Evolutionary conservation across 2,888 invertebrate species (phyloP), one percentile per base, ranked within the genome.

Genomic region (Cyaniris semiargus): DNA sequence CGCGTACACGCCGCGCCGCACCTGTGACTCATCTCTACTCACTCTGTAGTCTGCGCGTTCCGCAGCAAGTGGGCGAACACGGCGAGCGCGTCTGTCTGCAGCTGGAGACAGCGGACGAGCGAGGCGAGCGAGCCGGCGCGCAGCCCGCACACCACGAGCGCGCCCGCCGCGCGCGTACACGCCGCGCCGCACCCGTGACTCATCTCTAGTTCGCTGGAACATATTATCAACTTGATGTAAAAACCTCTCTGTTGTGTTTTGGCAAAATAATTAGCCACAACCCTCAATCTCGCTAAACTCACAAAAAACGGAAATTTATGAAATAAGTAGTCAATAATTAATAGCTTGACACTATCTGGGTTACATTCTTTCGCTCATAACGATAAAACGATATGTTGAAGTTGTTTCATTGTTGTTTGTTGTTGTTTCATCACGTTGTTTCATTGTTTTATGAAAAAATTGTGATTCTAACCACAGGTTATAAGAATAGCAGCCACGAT

Each of bases 21-120:
- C 18, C 93, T 93, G 85, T 88, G 90, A 31, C 88, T 89, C 82
- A 84, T 87, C 82, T 93, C 93, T 77, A 93, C n/a, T n/a, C n/a
- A n/a, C n/a, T 34, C 34, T 34, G 70, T 76, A 34, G 48, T 76
- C 21, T 66, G 6, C 82, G 82, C 70, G 82, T 83, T 80, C 3
- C 77, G 74, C 78, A 87, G 81, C 77, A 86, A 83, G 53, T 53
- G 72, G 5, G 48, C 80, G 78, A 79, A 79, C 75, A 87, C 83
- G 21, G 48, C 71, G 6, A 53, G 80, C 76, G 80, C 80, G 66
- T 78, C 78, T 74, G 71, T 81, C 80, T 81, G 81, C 71, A 84
- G 84, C 83, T 85, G 84, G 82, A 90, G 84, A 58, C 88, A 86
- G 81, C 85, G 87, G 84, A 89, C 84, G 81, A 90, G 83, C 44